phyloP scores from a whole-genome alignment of 2,888 invertebrate genomes.

The Andrena haemorrhoa region DNA sequence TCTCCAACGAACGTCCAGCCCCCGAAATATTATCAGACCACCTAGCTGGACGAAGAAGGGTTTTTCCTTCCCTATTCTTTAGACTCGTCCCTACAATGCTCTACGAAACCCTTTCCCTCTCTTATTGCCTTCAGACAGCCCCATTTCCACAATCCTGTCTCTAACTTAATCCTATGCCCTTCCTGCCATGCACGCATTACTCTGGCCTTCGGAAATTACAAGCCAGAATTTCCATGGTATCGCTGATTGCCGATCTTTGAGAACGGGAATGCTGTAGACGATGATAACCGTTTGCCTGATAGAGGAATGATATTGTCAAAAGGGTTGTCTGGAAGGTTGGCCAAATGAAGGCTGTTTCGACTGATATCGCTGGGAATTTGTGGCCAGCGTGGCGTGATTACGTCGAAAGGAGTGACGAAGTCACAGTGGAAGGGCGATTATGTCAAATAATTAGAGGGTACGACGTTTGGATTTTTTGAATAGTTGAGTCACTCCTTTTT shows the following conservation, averaged over 20 bases:
- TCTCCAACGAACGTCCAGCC: slow-evolving; percentile 10
- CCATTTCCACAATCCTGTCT: slow-evolving; percentile 12
- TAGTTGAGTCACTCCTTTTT: too few species aligned
- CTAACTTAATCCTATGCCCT: slow-evolving; percentile 28
- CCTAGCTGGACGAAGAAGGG: background rate
- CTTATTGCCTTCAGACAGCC: slow-evolving; percentile 41
- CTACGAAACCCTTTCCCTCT: slow-evolving; percentile 29
- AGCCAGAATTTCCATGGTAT: slow-evolving; percentile 39
- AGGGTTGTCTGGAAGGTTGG: slow-evolving; percentile 3
- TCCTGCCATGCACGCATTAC: slow-evolving; percentile 32
- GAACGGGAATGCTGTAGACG: slow-evolving; percentile 9
- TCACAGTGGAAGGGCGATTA: too few species aligned
- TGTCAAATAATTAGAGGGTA: too few species aligned
- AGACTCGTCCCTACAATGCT: background rate
- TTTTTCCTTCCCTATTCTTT: slow-evolving; percentile 4
- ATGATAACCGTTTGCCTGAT: slow-evolving; percentile 33
- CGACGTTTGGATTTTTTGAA: too few species aligned
- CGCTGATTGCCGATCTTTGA: slow-evolving; percentile 37
- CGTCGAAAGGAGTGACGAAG: background rate
- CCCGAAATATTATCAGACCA: slow-evolving; percentile 13
- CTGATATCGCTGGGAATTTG: background rate
- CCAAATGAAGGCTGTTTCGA: background rate
- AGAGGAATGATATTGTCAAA: slow-evolving; percentile 27
- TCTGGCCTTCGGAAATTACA: slow-evolving; percentile 50
- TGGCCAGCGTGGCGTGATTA: background rate